Evolutionary conservation across 2,888 invertebrate species (phyloP), one percentile per base, ranked within the genome.

Genomic region (Crossocerus cetratus): DNA sequence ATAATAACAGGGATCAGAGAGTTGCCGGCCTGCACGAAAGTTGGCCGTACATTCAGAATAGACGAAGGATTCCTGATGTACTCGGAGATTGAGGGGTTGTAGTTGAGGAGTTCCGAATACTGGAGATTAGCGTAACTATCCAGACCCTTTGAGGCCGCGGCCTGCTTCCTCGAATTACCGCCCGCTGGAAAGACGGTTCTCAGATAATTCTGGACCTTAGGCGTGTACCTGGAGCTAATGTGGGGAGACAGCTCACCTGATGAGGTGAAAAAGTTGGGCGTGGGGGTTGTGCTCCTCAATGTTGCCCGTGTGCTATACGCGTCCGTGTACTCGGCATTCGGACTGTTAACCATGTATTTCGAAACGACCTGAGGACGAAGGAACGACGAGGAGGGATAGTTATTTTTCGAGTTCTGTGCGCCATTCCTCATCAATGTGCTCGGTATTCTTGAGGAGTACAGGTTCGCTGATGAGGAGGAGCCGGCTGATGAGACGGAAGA

Each of bases 1-100:
- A 90, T 89, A 18, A 90, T 90, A 0, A 90, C 90, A 0, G 90
- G 90, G 42, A 90, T 86, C 57, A 90, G 65, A 0, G 90, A 90
- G 68, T 84, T 86, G 0, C 90, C 90, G 11, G 88, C 85, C 76
- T 90, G 90, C 16, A 90, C 85, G 56, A 89, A 90, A 0, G 90
- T 90, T 1, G 90, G 90, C 2, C 85, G 86, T 4, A 89, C 90
- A 44, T 89, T 89, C 0, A 90, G 68, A 56, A 90, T 90, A 0
- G 90, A 89, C 2, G 89, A 78, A 0, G 90, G 90, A 77, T 90
- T 86, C 21, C 86, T 86, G 18, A 90, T 84, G 66, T 90, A 90
- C 55, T 90, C 89, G 2, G 87, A 88, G 18, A 90, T 88, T 2
- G 90, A 90, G 2, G 90, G 90, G 76, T 90, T 89, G 55, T 89